Percentiles rank a stretch among this genome's conserved stretches.
Conservation (phyloP, 2,797 vertebrate species). For the Buphagus erythrorhynchus region DNA sequence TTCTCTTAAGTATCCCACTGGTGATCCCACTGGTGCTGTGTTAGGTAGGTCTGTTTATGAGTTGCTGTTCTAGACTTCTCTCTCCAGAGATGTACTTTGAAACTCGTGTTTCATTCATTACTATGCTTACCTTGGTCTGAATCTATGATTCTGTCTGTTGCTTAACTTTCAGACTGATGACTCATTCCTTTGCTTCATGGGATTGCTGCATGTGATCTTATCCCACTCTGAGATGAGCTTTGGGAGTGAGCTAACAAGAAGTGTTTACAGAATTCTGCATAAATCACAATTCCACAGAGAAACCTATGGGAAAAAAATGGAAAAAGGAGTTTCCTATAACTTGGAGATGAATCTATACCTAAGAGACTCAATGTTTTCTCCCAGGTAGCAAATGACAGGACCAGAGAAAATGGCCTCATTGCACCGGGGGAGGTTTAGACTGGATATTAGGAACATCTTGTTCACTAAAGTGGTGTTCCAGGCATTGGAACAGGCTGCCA, state of each 20-base stretch:
- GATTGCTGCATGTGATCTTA: slow-evolving; percentile 31
- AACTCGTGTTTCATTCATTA: slow-evolving; percentile 39
- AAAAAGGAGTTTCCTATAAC: background rate
- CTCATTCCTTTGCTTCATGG: slow-evolving; percentile 47
- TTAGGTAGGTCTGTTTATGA: background rate
- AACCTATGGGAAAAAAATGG: background rate
- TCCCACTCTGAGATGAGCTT: slow-evolving; percentile 5
- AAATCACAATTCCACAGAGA: background rate
- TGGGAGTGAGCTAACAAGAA: slow-evolving; percentile 30
- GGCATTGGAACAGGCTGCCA: background rate
- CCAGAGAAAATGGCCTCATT: background rate
- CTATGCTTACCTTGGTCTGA: slow-evolving; percentile 31
- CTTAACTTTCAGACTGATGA: slow-evolving; percentile 39
- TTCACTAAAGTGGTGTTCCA: background rate
- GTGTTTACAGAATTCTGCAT: background rate
- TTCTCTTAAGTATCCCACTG: background rate
- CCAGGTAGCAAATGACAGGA: background rate
- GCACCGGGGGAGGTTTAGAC: background rate
- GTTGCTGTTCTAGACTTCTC: background rate
- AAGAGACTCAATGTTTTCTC: background rate
- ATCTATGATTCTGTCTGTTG: background rate
- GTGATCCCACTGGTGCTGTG: background rate
- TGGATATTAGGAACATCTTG: background rate
- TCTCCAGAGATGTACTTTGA: slow-evolving; percentile 18
- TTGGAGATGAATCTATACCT: background rate